These are phyloP conservation scores for Uria lomvia DNA, from an alignment of 2,113 vertebrate genomes.

Conservation along the genomic window DNA sequence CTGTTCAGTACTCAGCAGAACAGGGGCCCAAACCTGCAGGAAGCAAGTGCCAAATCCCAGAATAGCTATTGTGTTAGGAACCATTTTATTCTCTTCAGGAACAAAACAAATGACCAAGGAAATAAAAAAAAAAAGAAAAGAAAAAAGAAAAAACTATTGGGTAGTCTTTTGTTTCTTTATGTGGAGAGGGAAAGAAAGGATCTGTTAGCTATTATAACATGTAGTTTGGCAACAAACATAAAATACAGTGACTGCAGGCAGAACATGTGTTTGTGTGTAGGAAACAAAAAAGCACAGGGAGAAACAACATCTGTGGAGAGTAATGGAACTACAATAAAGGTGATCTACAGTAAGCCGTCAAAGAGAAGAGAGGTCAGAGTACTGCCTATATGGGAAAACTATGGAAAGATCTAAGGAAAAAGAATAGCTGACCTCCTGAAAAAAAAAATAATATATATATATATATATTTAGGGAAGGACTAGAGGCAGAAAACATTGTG, in stretches of 20 bases:
- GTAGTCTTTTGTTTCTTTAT: neutral
- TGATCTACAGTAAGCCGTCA: neutral
- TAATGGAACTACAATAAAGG: neutral
- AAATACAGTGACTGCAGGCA: neutral
- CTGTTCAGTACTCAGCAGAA: neutral
- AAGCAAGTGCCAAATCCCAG: neutral
- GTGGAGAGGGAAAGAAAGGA: neutral
- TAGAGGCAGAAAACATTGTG: neutral
- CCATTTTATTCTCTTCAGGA: neutral
- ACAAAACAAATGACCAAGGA: neutral
- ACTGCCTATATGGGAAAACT: neutral
- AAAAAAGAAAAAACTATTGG: neutral
- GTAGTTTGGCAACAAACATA: neutral
- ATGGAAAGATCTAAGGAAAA: neutral
- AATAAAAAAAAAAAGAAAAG: neutral
- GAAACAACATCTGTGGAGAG: neutral
- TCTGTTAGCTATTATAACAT: neutral
- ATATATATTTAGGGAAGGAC: neutral
- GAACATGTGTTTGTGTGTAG: neutral
- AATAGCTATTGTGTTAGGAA: neutral
- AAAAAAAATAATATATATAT: too few relatives aligned
- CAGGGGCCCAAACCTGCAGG: neutral
- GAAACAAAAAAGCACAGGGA: neutral
- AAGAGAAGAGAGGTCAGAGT: neutral
- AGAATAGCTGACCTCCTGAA: neutral